Base-by-base conservation (phyloP, 30 jellyfish, hydroid and myxozoan species). In the Aurelia aurita region DNA sequence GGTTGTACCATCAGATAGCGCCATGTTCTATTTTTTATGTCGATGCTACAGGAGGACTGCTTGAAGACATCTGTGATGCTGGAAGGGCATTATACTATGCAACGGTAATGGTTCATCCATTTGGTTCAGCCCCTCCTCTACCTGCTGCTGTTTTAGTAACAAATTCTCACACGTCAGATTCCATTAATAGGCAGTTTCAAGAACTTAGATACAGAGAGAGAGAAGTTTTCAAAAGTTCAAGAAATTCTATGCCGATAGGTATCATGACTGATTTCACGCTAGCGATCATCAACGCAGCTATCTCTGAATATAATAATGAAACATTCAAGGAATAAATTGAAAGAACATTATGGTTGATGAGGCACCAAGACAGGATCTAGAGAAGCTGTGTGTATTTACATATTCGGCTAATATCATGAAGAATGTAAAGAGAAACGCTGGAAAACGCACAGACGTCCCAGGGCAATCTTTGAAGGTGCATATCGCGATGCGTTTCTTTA, bases 401-500 rank as follows among this genome's bases (percentile, higher is more conserved):
- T 76, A 78, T 21, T 5, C 65, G 9, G 62, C 61, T 4, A 77
- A 76, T 29, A 54, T 76, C 8, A 76, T 60, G 77, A 76, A 47
- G 44, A 51, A 47, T 32, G 39, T 35, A 13, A 64, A 70, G 39
- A 70, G n/a, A 35, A 70, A 70, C 21, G 67, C 67, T 9, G 71
- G 5, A 4, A 43, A 10, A 15, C 27, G 11, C 39, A 51, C 22
- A 9, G 44, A 28, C 16, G 65, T 19, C n/a, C 63, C 60, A 53
- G 21, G 20, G 3, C 23, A 3, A 5, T 3, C 10, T 23, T 63
- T 47, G 39, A 54, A 51, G 35, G 61, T 9, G 10, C 87, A 55
- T 21, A 19, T 55, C 12, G 87, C 87, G 25, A 58, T 76, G 87
- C 84, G 65, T 12, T 69, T 69, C 70, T 72, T 72, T 72, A 70